Evolutionary conservation across 2,113 vertebrate species (phyloP).

Genomic region (Hydropotes inermis): DNA sequence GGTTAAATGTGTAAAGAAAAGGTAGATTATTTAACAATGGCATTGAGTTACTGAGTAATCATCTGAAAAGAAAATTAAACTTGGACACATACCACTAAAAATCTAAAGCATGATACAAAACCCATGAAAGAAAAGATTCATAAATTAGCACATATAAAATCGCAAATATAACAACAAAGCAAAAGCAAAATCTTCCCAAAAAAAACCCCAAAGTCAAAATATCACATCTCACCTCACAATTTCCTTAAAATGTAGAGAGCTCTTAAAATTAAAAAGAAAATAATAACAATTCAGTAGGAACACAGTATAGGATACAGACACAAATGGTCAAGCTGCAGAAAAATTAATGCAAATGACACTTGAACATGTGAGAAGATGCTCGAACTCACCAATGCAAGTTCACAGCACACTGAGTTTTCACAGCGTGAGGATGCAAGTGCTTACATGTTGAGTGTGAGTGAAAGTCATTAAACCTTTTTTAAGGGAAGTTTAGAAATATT

Average conservation of each 20-base stretch:
- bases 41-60: neutral
- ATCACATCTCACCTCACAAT: neutral
- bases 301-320: neutral
- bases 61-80: neutral
- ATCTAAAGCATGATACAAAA: neutral
- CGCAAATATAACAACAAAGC: neutral
- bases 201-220: neutral
- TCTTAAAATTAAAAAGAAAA: neutral
- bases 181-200: neutral
- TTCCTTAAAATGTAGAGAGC: neutral
- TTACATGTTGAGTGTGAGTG: neutral
- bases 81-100: neutral
- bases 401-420: neutral
- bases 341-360: neutral
- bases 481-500: neutral
- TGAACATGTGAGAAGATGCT: neutral
- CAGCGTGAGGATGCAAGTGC: neutral
- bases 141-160: neutral
- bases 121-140: neutral
- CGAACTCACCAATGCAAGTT: neutral
- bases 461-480: neutral
- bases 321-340: neutral
- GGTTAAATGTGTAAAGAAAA: neutral
- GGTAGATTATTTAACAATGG: neutral
- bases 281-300: neutral